These are phyloP conservation scores for Leptopilina boulardi DNA, from an alignment of 1,140 invertebrate species.

Conservation along the genomic window DNA sequence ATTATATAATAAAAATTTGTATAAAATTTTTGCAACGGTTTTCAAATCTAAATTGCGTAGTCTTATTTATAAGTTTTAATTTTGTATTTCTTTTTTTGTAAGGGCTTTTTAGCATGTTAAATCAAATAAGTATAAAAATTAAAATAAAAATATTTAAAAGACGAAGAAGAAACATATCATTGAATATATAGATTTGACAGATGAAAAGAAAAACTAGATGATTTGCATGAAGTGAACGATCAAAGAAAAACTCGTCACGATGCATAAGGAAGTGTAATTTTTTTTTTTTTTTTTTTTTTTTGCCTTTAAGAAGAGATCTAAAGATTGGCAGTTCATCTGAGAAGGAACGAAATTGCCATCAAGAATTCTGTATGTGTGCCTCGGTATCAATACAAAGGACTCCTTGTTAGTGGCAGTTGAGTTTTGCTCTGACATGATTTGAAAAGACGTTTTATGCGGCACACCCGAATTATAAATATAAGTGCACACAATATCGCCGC, in stretches of 20 bases:
- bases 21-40: too few species aligned
- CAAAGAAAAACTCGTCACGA: background rate
- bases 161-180: background rate
- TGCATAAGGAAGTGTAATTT: background rate
- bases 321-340: background rate
- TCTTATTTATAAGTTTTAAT: too few species aligned
- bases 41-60: too few species aligned
- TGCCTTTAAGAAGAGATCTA: background rate
- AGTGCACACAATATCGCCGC: conserved; percentile 19
- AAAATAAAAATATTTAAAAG: too few species aligned
- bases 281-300: too few species aligned
- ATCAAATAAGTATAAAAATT: background rate
- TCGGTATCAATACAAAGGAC: conserved; percentile 50
- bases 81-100: too few species aligned
- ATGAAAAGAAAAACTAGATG: background rate
- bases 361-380: conserved; percentile 46
- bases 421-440: conserved; percentile 11
- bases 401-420: conserved; percentile 39
- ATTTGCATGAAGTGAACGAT: background rate
- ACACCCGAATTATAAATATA: conserved; percentile 29
- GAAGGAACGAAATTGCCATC: conserved; percentile 50
- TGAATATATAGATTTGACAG: background rate
- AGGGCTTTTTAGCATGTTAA: too few species aligned
- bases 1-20: too few species aligned
- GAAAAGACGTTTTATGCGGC: conserved; percentile 11